Evolutionary conservation across 2,888 invertebrate genomes (phyloP).

Genomic region (Lasioglossum figueresi): DNA sequence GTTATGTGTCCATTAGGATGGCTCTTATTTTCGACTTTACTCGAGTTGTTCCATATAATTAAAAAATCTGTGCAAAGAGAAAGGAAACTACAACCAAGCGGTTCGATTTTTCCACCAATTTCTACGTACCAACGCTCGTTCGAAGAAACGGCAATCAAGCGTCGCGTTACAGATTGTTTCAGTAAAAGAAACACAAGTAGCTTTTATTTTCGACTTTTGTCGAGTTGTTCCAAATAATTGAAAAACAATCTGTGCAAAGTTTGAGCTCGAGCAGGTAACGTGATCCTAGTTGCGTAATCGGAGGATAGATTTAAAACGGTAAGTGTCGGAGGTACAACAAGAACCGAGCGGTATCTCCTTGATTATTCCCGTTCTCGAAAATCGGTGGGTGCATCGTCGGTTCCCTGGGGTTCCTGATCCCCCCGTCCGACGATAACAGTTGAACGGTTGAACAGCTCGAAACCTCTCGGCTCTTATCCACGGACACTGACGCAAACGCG

Average conservation of each 20-base stretch:
- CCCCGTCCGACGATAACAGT: constrained; percentile 30
- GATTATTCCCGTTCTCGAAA: constrained; percentile 13
- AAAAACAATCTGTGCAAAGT: no score
- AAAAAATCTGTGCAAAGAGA: neutral
- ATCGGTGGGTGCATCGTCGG: neutral
- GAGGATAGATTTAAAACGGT: neutral
- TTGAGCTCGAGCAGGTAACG: no score
- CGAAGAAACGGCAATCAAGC: neutral
- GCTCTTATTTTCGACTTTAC: no score
- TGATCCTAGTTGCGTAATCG: neutral
- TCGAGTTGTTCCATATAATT: no score
- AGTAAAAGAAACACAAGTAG: no score
- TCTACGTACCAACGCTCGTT: neutral
- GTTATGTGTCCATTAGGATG: no score
- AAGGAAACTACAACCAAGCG: neutral
- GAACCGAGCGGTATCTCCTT: neutral
- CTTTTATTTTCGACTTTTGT: no score
- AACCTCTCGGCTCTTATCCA: constrained; percentile 21
- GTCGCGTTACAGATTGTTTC: neutral
- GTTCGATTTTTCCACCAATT: neutral
- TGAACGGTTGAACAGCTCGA: constrained; percentile 28
- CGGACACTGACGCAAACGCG: neutral
- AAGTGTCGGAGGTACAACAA: neutral
- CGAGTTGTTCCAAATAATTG: no score
- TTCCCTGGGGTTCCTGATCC: neutral